Base-by-base conservation (phyloP, 2,113 vertebrate species). In the Falco punctatus region DNA sequence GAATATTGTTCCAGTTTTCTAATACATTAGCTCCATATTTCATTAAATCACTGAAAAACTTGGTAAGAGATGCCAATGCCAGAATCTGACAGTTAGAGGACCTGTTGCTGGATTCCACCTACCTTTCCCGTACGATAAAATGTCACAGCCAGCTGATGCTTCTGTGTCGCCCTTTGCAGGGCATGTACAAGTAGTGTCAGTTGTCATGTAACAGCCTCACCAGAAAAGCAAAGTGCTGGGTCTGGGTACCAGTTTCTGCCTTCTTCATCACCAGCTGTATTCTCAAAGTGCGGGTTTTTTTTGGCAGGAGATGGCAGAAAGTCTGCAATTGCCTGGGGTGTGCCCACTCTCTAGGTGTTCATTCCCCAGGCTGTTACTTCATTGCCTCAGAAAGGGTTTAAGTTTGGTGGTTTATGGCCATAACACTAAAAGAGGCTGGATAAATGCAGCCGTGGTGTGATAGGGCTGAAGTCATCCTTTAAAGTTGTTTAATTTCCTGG, bases 291-390 rank as follows among this genome's bases (percentile, higher is more conserved):
- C 80, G 35, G 35, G 35, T 35, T 35, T 52, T 44, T 91, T 65
- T 44, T 90, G 80, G 46, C 48, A 78, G 64, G 10, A 74, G 19
- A 13, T 46, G 5, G 23, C 38, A 90, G 46, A 58, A 66, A 83
- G 67, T n/a, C 66, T 84, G 2, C 65, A 2, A 0, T 38, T 79
- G 5, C 52, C 58, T 46, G 15, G 23, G 14, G 2, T 14, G 0
- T 40, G 19, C 3, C 20, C 16, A 1, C 19, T 65, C 13, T 58
- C 0, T 1, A 9, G 5, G 2, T 33, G 22, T 70, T 51, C 5
- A 3, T 35, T 69, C 58, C 73, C 38, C 52, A 82, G 19, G 11
- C 20, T 84, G 23, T 62, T 72, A 21, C 33, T 72, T 77, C 66
- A 62, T 2, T 0, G 4, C 16, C 28, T 86, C 57, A 22, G 8